Conservation (phyloP, 1,140 invertebrate species). For the Idris sp. region DNA sequence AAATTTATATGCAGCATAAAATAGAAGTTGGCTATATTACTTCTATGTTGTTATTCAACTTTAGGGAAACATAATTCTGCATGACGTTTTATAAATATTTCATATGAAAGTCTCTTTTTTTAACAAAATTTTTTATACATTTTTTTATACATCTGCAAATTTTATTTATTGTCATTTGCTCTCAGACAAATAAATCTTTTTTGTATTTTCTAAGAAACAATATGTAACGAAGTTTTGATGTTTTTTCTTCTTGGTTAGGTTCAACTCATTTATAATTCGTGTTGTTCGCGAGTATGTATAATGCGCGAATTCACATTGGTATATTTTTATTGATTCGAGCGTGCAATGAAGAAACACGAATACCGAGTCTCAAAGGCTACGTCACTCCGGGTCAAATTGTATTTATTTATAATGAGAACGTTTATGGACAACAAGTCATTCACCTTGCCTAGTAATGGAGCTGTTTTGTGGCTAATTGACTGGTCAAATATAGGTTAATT, state of each 20-base stretch:
- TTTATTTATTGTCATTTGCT: too few species aligned
- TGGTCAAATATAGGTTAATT: slow-evolving; percentile 53
- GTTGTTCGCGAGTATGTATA: slow-evolving; percentile 33
- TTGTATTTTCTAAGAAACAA: too few species aligned
- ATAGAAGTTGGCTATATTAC: too few species aligned
- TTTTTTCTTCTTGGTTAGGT: slow-evolving; percentile 11
- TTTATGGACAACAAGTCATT: slow-evolving; percentile 56
- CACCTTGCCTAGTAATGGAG: slow-evolving; percentile 33
- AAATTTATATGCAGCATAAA: too few species aligned
- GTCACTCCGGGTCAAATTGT: slow-evolving; percentile 42
- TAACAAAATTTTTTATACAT: slow-evolving; percentile 7
- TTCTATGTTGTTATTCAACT: too few species aligned
- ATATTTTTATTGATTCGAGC: slow-evolving; percentile 50
- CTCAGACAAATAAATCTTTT: too few species aligned
- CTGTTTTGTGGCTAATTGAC: slow-evolving; percentile 48
- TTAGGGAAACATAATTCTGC: too few species aligned
- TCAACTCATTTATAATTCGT: slow-evolving; percentile 55
- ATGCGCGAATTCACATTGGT: slow-evolving; percentile 47
- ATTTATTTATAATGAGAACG: slow-evolving; percentile 57
- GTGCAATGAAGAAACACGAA: slow-evolving; percentile 36
- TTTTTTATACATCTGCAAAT: too few species aligned
- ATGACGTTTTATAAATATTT: too few species aligned
- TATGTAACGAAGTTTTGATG: too few species aligned
- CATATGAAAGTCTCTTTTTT: too few species aligned
- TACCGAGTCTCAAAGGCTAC: slow-evolving; percentile 10